phyloP scores from a whole-genome alignment of 2,888 invertebrate species.

The Phyllotreta cruciferae region DNA sequence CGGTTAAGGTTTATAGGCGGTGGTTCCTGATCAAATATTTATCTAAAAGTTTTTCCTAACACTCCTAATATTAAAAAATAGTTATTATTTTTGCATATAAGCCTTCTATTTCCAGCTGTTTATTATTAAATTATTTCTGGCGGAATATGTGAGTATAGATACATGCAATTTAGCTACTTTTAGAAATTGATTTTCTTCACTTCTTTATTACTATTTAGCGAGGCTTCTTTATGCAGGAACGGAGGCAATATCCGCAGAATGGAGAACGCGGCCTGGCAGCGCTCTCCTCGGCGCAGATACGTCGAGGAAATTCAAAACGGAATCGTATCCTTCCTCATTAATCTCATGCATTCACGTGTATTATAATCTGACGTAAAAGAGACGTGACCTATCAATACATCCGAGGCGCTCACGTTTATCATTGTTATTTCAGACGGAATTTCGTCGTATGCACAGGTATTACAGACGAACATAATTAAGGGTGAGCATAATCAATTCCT shows the following conservation, averaged over 20 bases:
- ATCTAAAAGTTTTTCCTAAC: too few relatives aligned
- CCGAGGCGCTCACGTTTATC: conserved; percentile 18
- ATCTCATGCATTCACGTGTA: conserved; percentile 17
- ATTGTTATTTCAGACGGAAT: conserved; percentile 21
- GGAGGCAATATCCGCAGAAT: background rate
- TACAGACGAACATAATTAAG: conserved; percentile 16
- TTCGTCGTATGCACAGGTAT: conserved; percentile 5
- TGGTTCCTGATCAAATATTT: too few relatives aligned
- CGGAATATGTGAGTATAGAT: too few relatives aligned
- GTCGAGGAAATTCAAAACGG: conserved; percentile 3
- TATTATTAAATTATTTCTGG: too few relatives aligned
- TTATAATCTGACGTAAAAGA: conserved; percentile 15
- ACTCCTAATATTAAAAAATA: too few relatives aligned
- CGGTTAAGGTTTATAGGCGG: too few relatives aligned
- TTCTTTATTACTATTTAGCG: too few relatives aligned
- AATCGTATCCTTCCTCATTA: conserved; percentile 9
- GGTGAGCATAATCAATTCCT: conserved; percentile 13
- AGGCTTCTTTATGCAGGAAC: too few relatives aligned
- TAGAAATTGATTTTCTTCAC: too few relatives aligned
- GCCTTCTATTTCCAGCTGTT: too few relatives aligned
- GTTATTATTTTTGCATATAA: too few relatives aligned
- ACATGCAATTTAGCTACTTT: too few relatives aligned
- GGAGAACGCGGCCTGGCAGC: background rate
- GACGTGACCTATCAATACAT: conserved; percentile 20
- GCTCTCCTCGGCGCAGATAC: background rate